Base-by-base conservation (phyloP, 2,797 vertebrate genomes). In the Loris lydekkerianus region DNA sequence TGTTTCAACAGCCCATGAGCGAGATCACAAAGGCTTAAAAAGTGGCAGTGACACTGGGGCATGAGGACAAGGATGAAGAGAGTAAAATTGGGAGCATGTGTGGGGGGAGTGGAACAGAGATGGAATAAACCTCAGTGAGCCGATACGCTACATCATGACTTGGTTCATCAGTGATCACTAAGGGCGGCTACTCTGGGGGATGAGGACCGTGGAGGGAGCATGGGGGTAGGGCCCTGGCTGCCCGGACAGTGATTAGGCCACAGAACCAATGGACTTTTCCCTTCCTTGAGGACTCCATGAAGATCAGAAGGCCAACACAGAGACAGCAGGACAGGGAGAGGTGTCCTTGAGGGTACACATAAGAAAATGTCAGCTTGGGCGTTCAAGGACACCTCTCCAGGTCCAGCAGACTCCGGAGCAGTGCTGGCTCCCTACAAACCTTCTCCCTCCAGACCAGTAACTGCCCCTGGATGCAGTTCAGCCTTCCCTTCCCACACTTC, bases 401-500 rank as follows among this genome's bases (percentile, higher is more conserved):
- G 40, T 63, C 61, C 6, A 10, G 7, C 7, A 43, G 10, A 63
- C 37, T 31, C 20, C 27, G 76, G 49, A 49, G 40, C 23, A 63
- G 69, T 46, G 14, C 10, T 8, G 1, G 13, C n/a, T 89, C 53
- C 27, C 2, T 56, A 29, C 56, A 83, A 69, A 31, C 15, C 43
- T 92, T 21, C 31, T 84, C 67, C 34, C 31, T 86, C 75, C 72
- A 91, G n/a, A 63, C 91, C 27, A 93, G 29, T 87, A 76, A 31
- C 49, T 81, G 20, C 25, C 14, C 21, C 72, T 87, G 43, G 25
- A 17, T 29, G n/a, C 25, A 31, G 37, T n/a, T 40, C 0, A 72
- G 10, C 10, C 31, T 81, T 49, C 10, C 15, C 13, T 67, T 77
- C 58, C 73, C 83, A 10, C 7, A 65, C 25, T 31, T 92, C 37